Evolutionary conservation across 2,113 vertebrate genomes (phyloP).

Genomic region (Oreochromis niloticus): DNA sequence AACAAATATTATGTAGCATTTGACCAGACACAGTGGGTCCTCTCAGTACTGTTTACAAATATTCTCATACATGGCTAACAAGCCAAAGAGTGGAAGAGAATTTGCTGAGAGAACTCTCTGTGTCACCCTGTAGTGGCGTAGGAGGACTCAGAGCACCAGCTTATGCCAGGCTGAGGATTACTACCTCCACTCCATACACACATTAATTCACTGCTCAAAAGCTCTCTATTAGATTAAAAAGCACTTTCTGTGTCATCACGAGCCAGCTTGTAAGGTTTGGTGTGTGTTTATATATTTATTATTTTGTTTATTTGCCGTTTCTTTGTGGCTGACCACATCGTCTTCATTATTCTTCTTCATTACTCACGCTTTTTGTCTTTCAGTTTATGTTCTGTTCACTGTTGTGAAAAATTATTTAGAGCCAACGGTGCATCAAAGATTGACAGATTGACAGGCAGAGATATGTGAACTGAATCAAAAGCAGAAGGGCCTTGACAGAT

Average conservation of each 20-base stretch:
- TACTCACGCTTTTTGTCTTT: not conserved
- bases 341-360: not conserved
- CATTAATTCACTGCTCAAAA: conserved; percentile 52
- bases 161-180: conserved; percentile 57
- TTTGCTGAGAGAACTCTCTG: not conserved
- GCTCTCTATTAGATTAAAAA: conserved; percentile 67
- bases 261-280: conserved; percentile 27
- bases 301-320: not conserved
- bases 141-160: conserved; percentile 40
- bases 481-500: not conserved
- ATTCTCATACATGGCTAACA: not conserved
- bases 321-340: conserved; percentile 2
- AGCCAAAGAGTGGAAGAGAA: conserved; percentile 2
- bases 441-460: conserved; percentile 11
- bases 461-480: conserved; percentile 29
- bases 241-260: conserved; percentile 35
- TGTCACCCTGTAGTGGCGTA: conserved; percentile 21
- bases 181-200: conserved; percentile 41
- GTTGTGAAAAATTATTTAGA: conserved; percentile 19
- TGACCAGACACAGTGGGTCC: not conserved
- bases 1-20: not conserved
- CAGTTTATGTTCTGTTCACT: not conserved
- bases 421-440: conserved; percentile 22
- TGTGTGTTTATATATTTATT: not conserved
- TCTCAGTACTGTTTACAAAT: not conserved